Evolutionary conservation across 2,797 vertebrate species (phyloP), one percentile per base, ranked within the genome.

Genomic region (Telmatherina bonti): DNA sequence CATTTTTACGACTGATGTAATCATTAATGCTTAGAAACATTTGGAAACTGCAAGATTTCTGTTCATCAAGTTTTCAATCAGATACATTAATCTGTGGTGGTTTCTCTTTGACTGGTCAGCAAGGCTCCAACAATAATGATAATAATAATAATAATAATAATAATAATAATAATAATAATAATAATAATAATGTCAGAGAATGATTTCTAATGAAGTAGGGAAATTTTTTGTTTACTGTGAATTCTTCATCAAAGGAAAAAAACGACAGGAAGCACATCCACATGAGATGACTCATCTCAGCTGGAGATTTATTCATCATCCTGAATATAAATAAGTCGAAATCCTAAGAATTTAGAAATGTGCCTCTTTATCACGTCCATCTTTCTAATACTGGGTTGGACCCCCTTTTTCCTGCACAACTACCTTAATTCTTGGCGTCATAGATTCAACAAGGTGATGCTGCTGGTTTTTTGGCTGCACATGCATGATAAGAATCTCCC

Each of bases 11-110:
- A 18, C 36, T 27, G 5, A 18, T 55, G 24, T 67, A 33, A 60
- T 60, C 20, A 58, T 71, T 64, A 31, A 35, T 29, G 51, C 31
- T 74, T 47, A 65, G 54, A 56, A 63, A 13, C 36, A 74, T 62
- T 43, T 18, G 26, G 10, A 69, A 20, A 58, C 62, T 36, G 20
- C 72, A 41, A 59, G 63, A 66, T 24, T 56, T 62, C 43, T 30
- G 45, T 65, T 76, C 76, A 81, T 73, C 63, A 70, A 64, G 73
- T 79, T 67, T 70, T 58, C 73, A 61, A 64, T 72, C 49, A 56
- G 27, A 20, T 31, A 24, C 24, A 15, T 49, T 62, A 74, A 56
- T 68, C 36, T 62, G 33, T 24, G 38, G 5, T 8, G 22, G 66
- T 53, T 63, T n/a, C n/a, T n/a, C 38, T 64, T 24, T 74, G 58